Conservation (phyloP, 1,140 invertebrate species). For the Trachymyrmex cornetzi region DNA sequence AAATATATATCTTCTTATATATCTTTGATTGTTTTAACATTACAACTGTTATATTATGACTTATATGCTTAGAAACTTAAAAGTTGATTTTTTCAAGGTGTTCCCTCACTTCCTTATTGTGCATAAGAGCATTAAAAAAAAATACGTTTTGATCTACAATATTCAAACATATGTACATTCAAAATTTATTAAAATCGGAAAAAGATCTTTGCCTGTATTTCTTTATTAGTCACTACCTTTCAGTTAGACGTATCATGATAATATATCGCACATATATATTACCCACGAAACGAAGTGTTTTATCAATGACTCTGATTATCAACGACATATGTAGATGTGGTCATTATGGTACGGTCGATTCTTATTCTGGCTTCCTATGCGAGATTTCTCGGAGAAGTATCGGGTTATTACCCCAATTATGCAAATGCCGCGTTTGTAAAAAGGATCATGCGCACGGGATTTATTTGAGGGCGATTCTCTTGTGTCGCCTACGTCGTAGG, state of each 20-base stretch:
- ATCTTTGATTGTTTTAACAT: not conserved
- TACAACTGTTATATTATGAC: too few relatives aligned
- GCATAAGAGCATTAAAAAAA: not conserved
- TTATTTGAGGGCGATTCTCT: conserved; percentile 73
- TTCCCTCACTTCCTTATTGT: not conserved
- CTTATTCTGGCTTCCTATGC: conserved; percentile 18
- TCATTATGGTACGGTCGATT: not conserved
- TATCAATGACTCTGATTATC: not conserved
- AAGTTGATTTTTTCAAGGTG: not conserved
- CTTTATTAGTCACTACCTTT: not conserved
- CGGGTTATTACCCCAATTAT: conserved; percentile 80
- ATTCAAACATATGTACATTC: not conserved
- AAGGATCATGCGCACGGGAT: conserved; percentile 77
- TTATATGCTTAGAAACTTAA: not conserved
- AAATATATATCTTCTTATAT: conserved; percentile 1
- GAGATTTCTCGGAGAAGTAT: conserved; percentile 69
- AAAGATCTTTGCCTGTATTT: not conserved
- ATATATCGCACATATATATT: not conserved
- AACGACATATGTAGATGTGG: not conserved
- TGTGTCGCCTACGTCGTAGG: conserved; percentile 34
- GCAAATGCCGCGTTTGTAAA: conserved; percentile 76
- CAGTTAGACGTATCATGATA: not conserved
- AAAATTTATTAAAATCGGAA: not conserved
- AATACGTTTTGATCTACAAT: not conserved
- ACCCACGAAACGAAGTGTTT: not conserved